phyloP scores from a whole-genome alignment of 2,888 invertebrate species.

The Euclidia mi region DNA sequence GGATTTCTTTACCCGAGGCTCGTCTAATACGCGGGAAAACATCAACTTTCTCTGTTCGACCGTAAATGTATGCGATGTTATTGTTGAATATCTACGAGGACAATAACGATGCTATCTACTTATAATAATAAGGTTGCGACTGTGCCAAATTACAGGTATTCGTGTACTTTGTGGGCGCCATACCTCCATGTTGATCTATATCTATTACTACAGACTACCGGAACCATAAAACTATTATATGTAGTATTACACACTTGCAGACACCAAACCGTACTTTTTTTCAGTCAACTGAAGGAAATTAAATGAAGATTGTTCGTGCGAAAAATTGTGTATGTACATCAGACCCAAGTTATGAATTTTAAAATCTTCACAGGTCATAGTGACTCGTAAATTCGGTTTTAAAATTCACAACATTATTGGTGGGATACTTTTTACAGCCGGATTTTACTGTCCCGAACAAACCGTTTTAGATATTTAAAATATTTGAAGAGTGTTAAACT shows the following conservation, averaged over 20 bases:
- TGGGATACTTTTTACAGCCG: conserved; percentile 20
- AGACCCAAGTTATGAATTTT: conserved; percentile 45
- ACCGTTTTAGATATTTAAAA: conserved; percentile 34
- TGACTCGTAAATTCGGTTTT: conserved; percentile 50
- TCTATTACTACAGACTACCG: background rate
- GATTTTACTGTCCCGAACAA: conserved; percentile 21
- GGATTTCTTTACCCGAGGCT: conserved; percentile 34
- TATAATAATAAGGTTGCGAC: conserved; percentile 8
- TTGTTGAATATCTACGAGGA: background rate
- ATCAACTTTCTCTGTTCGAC: conserved; percentile 11
- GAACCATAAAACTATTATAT: conserved; percentile 27
- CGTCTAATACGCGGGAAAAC: conserved; percentile 23
- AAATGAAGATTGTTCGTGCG: conserved; percentile 3
- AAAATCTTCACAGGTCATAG: conserved; percentile 38
- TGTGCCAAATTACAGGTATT: conserved; percentile 24
- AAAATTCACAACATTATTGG: conserved; percentile 46
- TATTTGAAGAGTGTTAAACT: conserved; percentile 37
- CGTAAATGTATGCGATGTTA: conserved; percentile 9
- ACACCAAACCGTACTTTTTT: conserved; percentile 16
- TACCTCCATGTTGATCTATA: conserved; percentile 15
- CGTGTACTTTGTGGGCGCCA: conserved; percentile 8
- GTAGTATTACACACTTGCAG: background rate
- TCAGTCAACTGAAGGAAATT: background rate
- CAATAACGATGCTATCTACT: conserved; percentile 1
- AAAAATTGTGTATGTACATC: conserved; percentile 23